phyloP scores from a whole-genome alignment of 2,113 vertebrate genomes.

The Dicentrarchus labrax region DNA sequence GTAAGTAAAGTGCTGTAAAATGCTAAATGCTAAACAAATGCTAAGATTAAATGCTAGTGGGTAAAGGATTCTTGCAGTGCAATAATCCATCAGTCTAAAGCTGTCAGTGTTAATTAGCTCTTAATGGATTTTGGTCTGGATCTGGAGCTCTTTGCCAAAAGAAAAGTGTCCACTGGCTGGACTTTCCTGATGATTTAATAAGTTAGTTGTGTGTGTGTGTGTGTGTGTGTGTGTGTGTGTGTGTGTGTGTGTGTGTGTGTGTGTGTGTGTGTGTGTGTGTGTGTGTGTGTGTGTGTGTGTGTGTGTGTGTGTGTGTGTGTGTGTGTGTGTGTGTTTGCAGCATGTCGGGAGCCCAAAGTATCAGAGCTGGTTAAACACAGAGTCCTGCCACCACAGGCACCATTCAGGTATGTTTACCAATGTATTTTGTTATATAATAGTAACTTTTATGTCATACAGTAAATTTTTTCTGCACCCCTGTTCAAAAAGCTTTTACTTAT shows the following conservation, averaged over 20 bases:
- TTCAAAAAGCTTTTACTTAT: background rate
- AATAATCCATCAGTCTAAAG: slow-evolving; percentile 21
- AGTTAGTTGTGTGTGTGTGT: background rate
- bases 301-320: background rate
- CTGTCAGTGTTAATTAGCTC: slow-evolving; percentile 43
- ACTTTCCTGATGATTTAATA: background rate
- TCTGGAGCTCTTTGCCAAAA: slow-evolving; percentile 41
- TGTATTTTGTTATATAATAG: background rate
- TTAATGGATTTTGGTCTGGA: slow-evolving; percentile 29
- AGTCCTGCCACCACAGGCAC: slow-evolving; percentile 89
- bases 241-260: slow-evolving; percentile 44
- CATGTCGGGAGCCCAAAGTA: slow-evolving; percentile 95
- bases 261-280: slow-evolving; percentile 1
- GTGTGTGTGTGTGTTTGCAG: slow-evolving; percentile 76
- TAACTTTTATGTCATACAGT: background rate
- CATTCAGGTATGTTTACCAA: slow-evolving; percentile 86
- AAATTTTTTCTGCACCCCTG: background rate
- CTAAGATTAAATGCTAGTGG: slow-evolving; percentile 5
- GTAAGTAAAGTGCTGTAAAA: background rate
- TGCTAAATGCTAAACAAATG: background rate
- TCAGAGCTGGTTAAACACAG: slow-evolving; percentile 95
- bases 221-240: slow-evolving; percentile 28
- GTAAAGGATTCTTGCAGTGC: background rate
- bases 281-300: background rate
- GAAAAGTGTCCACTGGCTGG: background rate